Evolutionary conservation across 2,888 invertebrate genomes (phyloP), one percentile per base, ranked within the genome.

Genomic region (Cantharis flavilabris): DNA sequence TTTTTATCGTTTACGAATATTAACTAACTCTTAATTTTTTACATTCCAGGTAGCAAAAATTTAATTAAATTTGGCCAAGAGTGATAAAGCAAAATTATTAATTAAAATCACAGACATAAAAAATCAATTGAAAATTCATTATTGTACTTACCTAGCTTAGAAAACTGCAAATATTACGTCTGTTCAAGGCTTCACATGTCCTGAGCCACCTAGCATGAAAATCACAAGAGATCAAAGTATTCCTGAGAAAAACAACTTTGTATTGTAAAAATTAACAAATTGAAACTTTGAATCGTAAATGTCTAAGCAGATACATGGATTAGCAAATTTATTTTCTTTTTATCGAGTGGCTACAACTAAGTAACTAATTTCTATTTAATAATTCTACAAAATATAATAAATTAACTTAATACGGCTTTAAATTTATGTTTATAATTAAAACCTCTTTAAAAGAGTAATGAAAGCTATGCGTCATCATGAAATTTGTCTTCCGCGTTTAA

Each of bases 401-500:
- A 23, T 67, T 67, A 67, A 20, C 65, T 67, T 67, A 67, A 67
- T 67, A 26, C 26, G 3, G 26, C 26, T 67, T 67, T 67, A 67
- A 26, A 67, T 67, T 67, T 67, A 67, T 67, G 65, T 67, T 49
- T 67, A 67, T 67, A 67, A 67, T 67, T 67, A 67, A 67, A 67
- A 67, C 65, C 65, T 67, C 49, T 67, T 67, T 23, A 67, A 67
- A 20, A 67, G 65, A 67, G 65, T 67, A 67, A 67, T 67, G 65
- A 67, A 67, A 67, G 65, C 65, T 67, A 67, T 67, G 65, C 75
- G 69, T 65, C 75, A 26, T 70, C 67, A 69, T 73, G 62, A 33
- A 62, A 70, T 28, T 75, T 20, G 71, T 67, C 70, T 75, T 75
- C 75, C 71, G 71, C 70, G 75, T 75, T 73, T 70, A 75, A 75